phyloP scores from a whole-genome alignment of 2,113 vertebrate species.

The Amazona vittata region DNA sequence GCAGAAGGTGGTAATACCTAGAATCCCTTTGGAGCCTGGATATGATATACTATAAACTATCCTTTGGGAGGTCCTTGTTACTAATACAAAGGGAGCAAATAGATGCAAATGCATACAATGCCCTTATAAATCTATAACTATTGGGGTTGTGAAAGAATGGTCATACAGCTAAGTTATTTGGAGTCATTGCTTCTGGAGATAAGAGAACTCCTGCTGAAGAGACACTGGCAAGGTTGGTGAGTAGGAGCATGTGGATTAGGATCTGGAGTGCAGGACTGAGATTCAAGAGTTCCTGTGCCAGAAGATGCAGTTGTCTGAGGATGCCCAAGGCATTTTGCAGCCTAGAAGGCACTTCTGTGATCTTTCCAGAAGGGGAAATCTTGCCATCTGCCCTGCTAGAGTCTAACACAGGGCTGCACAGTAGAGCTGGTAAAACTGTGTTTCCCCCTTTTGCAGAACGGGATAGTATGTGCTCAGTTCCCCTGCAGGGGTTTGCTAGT shows the following conservation, averaged over 20 bases:
- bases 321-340: slow-evolving; percentile 33
- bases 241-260: not conserved
- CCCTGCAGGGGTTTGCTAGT: not conserved
- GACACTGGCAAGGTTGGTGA: slow-evolving; percentile 47
- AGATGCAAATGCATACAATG: not conserved
- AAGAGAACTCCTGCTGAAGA: slow-evolving; percentile 46
- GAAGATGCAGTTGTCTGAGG: slow-evolving; percentile 4
- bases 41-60: not conserved
- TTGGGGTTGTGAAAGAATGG: not conserved
- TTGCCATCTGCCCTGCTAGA: not conserved
- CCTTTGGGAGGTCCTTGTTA: not conserved
- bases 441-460: not conserved
- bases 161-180: not conserved
- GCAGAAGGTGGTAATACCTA: not conserved
- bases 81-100: slow-evolving; percentile 1
- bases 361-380: slow-evolving; percentile 24
- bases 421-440: not conserved
- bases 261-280: not conserved
- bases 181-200: not conserved
- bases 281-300: not conserved
- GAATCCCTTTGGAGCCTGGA: not conserved
- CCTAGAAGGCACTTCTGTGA: slow-evolving; percentile 31
- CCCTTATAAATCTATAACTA: not conserved
- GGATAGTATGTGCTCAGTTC: not conserved
- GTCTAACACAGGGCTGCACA: not conserved